Evolutionary conservation across 2,888 invertebrate species (phyloP), one percentile per base, ranked within the genome.

Genomic region (Oligia fasciuncula): DNA sequence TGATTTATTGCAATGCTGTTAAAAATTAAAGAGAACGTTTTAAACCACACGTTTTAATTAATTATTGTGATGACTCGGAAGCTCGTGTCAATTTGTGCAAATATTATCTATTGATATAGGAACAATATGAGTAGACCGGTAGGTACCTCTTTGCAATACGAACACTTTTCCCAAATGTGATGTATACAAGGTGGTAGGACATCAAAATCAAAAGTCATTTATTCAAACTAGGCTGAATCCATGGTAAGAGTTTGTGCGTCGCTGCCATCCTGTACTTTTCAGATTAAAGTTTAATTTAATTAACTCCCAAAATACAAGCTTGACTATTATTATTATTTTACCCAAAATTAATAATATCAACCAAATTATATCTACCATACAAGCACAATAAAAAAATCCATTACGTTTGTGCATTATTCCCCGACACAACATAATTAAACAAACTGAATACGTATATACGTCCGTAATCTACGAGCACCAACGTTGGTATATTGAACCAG

Each of bases 401-500:
- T 84, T 66, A 73, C 51, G 72, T 54, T 62, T 69, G 49, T 43
- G 54, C 35, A 62, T 71, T 57, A 57, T 57, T 57, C 29, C 65
- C 23, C 70, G 40, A 73, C 51, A 63, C 6, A 66, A 62, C 29
- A 81, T 80, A 57, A 79, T 78, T 80, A 81, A 77, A 76, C 49
- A 49, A 60, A 81, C 66, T 46, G 35, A 51, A 67, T 66, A 66
- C 71, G 4, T 51, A 76, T 43, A 13, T 40, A 40, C 40, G 40
- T 76, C 43, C 66, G 46, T 76, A 70, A 78, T 76, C 63, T 68
- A 81, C 70, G 40, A 62, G 46, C 62, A 62, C 70, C 68, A 46
- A 66, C 66, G 68, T 81, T 17, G 40, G 17, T 71, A 72, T 76
- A 82, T 67, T 82, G 79, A 85, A 80, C 77, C 76, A 77, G 79